Evolutionary conservation across 2,113 vertebrate genomes (phyloP).

Genomic region (Azemiops feae): DNA sequence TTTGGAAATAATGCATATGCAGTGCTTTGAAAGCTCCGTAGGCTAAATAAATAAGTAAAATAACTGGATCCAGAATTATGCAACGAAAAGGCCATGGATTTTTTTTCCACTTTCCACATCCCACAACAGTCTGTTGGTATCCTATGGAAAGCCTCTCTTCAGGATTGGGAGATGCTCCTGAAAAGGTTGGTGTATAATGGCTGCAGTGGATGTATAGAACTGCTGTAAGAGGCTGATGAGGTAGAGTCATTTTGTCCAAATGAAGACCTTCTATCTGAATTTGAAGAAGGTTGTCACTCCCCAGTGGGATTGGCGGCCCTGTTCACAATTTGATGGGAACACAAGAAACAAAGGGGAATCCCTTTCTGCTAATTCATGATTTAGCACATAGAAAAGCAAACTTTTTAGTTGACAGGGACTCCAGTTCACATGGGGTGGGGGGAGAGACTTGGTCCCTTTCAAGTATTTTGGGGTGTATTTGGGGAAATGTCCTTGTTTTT

Average conservation of each 20-base stretch:
- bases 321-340: too few species aligned
- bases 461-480: too few species aligned
- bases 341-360: too few species aligned
- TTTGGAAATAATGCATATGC: not conserved
- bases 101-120: not conserved
- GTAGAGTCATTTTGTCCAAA: too few species aligned
- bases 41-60: not conserved
- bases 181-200: not conserved
- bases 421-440: too few species aligned
- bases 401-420: too few species aligned
- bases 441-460: too few species aligned
- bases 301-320: too few species aligned
- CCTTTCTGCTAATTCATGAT: too few species aligned
- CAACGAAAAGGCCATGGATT: not conserved
- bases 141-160: not conserved
- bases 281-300: too few species aligned
- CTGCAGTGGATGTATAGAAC: not conserved
- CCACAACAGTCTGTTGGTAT: not conserved
- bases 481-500: not conserved
- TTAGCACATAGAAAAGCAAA: too few species aligned
- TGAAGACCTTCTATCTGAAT: too few species aligned
- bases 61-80: not conserved
- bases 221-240: not conserved
- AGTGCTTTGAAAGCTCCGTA: not conserved
- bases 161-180: not conserved